Base-by-base conservation (phyloP, 2,888 invertebrate species). In the Aethes cnicana region DNA sequence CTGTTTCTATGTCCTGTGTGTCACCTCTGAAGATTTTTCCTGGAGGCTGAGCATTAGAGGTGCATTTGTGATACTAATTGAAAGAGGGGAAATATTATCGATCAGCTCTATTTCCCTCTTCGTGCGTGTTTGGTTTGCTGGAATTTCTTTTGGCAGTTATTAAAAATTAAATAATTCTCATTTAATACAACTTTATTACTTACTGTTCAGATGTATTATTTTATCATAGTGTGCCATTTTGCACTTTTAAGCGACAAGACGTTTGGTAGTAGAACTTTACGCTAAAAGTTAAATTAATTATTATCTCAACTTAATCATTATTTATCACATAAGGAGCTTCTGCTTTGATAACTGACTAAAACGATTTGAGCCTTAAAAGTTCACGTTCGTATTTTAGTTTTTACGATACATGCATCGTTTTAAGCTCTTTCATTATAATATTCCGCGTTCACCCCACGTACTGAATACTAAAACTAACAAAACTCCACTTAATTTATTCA, bases 1-100 rank as follows among this genome's bases (percentile, higher is more conserved):
- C 52, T 52, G 52, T 46, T 16, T 6, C 9, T 14, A 8, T 44
- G 30, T 30, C 14, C 9, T 11, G 11, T 44, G 42, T 9, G 30
- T 35, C 33, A 47, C 23, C 37, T 42, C 21, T 21, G 47, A 44
- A 49, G 53, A 60, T 78, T 83, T 81, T 78, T 81, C 75, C 74
- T 68, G 57, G 65, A 69, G 72, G 73, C 70, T 67, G 72, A 69
- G 75, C 74, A 79, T 81, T 79, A 78, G 77, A 82, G 77, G 81
- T 81, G 82, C 83, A 81, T 84, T 84, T 78, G 70, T 66, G 72
- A 63, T 66, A 78, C 83, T 86, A 85, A 85, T 86, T 84, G 84
- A 83, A 85, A 74, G 70, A 74, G 75, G 77, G 76, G 69, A 64
- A n/a, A 67, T 72, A 65, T 64, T 77, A 84, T 82, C 76, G 80